A percentile compares a stretch with the other conserved stretches of the same genome.
phyloP scores from a whole-genome alignment of 1,140 invertebrate species.

The Parasteatoda tepidariorum region DNA sequence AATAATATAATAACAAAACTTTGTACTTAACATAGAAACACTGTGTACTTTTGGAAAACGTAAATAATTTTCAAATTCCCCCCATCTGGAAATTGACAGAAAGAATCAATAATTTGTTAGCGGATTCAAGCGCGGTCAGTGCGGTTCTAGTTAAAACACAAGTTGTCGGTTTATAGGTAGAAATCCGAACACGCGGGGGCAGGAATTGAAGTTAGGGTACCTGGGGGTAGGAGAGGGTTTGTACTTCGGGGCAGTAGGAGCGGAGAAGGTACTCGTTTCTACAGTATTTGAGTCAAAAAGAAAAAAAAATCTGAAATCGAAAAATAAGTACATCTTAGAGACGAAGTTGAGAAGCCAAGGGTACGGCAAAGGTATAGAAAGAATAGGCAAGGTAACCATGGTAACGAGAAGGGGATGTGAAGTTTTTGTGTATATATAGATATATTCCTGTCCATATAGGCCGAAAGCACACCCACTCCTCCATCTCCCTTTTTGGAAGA shows the following conservation, averaged over 20 bases:
- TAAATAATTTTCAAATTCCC: too few relatives aligned
- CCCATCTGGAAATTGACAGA: not conserved
- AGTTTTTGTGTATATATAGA: conserved; percentile 47
- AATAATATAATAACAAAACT: too few relatives aligned
- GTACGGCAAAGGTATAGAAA: conserved; percentile 46
- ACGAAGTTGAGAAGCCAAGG: conserved; percentile 49
- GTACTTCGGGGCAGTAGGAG: too few relatives aligned
- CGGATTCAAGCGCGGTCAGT: conserved; percentile 55
- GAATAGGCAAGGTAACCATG: conserved; percentile 51
- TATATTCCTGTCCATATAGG: conserved; percentile 42
- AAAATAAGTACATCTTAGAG: conserved; percentile 59
- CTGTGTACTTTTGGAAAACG: too few relatives aligned
- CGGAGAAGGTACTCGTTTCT: conserved; percentile 22
- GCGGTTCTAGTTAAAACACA: conserved; percentile 56
- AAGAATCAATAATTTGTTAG: conserved; percentile 55
- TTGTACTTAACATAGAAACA: too few relatives aligned
- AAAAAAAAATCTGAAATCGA: conserved; percentile 58
- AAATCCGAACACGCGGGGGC: conserved; percentile 46
- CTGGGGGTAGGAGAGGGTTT: not conserved
- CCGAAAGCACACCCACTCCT: not conserved
- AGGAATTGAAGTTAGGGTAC: conserved; percentile 29
- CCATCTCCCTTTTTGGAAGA: not conserved
- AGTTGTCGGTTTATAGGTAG: conserved; percentile 43
- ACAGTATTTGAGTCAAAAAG: conserved; percentile 8
- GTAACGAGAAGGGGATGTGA: conserved; percentile 10